A percentile compares a stretch with the other conserved stretches of the same genome.
Conservation (phyloP, 2,888 invertebrate species). For the Geotrupes spiniger region DNA sequence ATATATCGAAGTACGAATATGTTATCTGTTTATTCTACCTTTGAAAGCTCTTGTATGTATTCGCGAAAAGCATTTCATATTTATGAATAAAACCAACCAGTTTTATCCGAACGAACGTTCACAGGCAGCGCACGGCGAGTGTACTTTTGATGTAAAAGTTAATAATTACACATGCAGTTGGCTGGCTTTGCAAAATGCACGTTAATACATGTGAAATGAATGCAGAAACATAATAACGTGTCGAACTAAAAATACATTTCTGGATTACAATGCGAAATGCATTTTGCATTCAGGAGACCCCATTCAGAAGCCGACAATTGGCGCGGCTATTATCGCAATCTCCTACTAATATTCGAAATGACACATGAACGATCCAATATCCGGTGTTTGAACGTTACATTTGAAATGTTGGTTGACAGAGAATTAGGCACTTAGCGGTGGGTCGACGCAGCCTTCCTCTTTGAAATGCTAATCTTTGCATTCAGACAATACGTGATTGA, state of each 20-base stretch:
- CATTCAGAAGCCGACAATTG: slow-evolving; percentile 35
- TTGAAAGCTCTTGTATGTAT: too few relatives aligned
- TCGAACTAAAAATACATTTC: slow-evolving; percentile 29
- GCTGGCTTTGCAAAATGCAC: slow-evolving; percentile 4
- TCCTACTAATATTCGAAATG: slow-evolving; percentile 40
- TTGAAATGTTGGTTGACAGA: slow-evolving; percentile 45
- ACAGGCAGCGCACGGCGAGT: neutral
- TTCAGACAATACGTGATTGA: slow-evolving; percentile 39
- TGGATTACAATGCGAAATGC: slow-evolving; percentile 37
- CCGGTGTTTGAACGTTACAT: slow-evolving; percentile 39
- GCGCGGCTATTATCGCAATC: slow-evolving; percentile 20
- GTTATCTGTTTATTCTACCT: too few relatives aligned
- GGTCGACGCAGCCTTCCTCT: slow-evolving; percentile 41
- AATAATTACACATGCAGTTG: slow-evolving; percentile 11
- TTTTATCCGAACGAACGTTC: too few relatives aligned
- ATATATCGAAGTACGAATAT: too few relatives aligned
- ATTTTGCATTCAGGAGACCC: slow-evolving; percentile 33
- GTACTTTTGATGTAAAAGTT: slow-evolving; percentile 9
- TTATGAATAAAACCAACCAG: too few relatives aligned
- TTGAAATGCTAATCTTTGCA: slow-evolving; percentile 45
- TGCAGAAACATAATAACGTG: slow-evolving; percentile 32
- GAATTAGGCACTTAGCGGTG: slow-evolving; percentile 48
- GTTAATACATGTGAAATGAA: slow-evolving; percentile 8
- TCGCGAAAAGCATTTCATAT: too few relatives aligned
- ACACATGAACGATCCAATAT: slow-evolving; percentile 45